Conservation (phyloP, 2,888 invertebrate species). For the Lasius platythorax region DNA sequence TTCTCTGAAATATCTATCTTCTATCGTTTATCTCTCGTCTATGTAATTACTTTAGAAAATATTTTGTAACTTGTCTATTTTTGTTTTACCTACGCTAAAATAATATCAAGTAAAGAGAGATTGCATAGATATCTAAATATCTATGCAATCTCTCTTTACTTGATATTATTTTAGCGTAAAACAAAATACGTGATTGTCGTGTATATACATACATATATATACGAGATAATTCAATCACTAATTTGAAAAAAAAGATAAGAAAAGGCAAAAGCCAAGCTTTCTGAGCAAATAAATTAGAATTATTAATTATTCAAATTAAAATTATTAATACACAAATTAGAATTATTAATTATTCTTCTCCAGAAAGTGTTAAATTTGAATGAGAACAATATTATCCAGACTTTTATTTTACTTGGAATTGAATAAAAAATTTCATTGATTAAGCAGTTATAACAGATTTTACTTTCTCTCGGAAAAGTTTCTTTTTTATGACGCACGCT, state of each 20-base stretch:
- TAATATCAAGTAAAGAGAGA: not conserved
- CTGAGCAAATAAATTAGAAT: not conserved
- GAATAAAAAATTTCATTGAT: not conserved
- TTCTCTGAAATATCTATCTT: not conserved
- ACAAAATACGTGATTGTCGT: too few species aligned
- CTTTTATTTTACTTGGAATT: not conserved
- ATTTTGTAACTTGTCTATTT: slow-evolving; percentile 10
- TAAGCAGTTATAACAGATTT: not conserved
- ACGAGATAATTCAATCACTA: not conserved
- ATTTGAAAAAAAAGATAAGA: not conserved
- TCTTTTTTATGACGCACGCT: not conserved
- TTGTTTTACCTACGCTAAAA: not conserved
- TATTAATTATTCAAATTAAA: not conserved
- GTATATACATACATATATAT: not conserved
- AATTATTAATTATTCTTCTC: not conserved
- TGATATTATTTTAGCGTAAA: too few species aligned
- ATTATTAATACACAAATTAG: too few species aligned
- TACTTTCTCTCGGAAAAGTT: not conserved
- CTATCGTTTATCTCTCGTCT: not conserved
- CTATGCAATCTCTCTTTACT: too few species aligned
- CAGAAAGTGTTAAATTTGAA: not conserved
- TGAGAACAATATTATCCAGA: not conserved
- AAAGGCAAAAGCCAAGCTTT: not conserved
- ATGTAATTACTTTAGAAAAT: not conserved
- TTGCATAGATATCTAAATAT: not conserved